Evolutionary conservation across 2,888 invertebrate genomes (phyloP).

Genomic region (Oscheius sp.): DNA sequence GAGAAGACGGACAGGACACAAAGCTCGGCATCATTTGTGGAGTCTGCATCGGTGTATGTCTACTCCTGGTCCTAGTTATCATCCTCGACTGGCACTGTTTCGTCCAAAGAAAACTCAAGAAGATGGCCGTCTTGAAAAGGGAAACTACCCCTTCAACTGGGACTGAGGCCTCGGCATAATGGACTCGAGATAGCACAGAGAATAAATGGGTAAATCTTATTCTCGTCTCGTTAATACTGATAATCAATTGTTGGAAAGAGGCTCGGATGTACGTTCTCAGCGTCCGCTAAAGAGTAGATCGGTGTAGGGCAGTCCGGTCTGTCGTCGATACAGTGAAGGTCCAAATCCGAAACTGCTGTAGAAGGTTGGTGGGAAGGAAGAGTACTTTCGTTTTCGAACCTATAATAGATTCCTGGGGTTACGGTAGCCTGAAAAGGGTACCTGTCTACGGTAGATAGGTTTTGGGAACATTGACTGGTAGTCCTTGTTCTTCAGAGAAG

Average conservation of each 20-base stretch:
- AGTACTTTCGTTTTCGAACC: slow-evolving; percentile 56
- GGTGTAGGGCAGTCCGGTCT: slow-evolving; percentile 44
- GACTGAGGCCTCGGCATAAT: too few relatives aligned
- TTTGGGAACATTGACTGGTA: slow-evolving; percentile 44
- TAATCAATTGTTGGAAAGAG: background rate
- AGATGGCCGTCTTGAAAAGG: too few relatives aligned
- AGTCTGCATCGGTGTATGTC: background rate
- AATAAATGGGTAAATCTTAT: too few relatives aligned
- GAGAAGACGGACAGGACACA: too few relatives aligned
- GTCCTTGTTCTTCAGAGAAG: slow-evolving; percentile 53
- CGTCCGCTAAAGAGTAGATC: slow-evolving; percentile 49
- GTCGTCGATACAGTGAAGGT: slow-evolving; percentile 46
- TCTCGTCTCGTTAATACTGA: too few relatives aligned
- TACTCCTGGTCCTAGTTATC: background rate
- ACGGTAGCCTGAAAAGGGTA: slow-evolving; percentile 3
- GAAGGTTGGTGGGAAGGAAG: slow-evolving; percentile 54
- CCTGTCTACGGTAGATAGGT: slow-evolving; percentile 44
- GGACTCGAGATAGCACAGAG: too few relatives aligned
- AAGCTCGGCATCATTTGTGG: too few relatives aligned
- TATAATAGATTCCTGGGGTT: slow-evolving; percentile 31
- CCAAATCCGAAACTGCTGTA: slow-evolving; percentile 49
- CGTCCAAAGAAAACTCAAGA: too few relatives aligned
- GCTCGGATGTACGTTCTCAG: background rate
- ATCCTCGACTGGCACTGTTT: background rate
- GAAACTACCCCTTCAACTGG: too few relatives aligned